Evolutionary conservation across 2,797 vertebrate species (phyloP).

Genomic region (Sus cebifrons): DNA sequence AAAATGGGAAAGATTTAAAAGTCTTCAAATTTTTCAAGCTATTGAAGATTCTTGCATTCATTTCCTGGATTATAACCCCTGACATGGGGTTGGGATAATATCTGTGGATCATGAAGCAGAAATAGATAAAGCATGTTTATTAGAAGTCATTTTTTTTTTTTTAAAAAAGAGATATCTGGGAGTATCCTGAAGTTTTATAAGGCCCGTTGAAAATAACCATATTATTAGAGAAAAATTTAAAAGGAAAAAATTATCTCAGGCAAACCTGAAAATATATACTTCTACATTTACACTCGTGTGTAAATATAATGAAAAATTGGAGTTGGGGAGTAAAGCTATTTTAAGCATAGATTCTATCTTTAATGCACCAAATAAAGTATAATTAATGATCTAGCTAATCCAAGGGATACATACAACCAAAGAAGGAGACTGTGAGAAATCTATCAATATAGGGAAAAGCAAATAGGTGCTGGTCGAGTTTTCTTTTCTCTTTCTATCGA

Average conservation of each 20-base stretch:
- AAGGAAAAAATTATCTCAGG: neutral
- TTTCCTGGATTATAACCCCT: neutral
- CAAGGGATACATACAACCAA: neutral
- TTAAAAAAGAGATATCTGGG: neutral
- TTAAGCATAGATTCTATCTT: neutral
- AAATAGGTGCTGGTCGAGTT: neutral
- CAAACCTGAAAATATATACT: neutral
- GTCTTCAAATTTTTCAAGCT: constrained; percentile 21
- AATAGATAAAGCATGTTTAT: neutral
- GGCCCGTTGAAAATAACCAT: neutral
- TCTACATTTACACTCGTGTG: neutral
- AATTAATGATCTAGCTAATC: neutral
- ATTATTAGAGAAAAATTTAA: neutral
- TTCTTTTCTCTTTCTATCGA: neutral
- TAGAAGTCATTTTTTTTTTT: neutral
- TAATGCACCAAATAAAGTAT: neutral
- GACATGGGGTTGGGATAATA: neutral
- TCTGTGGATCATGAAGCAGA: neutral
- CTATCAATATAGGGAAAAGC: neutral
- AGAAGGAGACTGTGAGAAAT: neutral
- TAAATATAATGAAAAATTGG: constrained; percentile 3
- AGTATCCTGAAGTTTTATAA: neutral
- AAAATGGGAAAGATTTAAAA: neutral
- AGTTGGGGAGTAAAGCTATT: neutral
- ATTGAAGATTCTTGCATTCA: neutral